Percentiles rank a stretch among this genome's conserved stretches.
phyloP scores from a whole-genome alignment of 1,140 invertebrate genomes.

The Araneus ventricosus region DNA sequence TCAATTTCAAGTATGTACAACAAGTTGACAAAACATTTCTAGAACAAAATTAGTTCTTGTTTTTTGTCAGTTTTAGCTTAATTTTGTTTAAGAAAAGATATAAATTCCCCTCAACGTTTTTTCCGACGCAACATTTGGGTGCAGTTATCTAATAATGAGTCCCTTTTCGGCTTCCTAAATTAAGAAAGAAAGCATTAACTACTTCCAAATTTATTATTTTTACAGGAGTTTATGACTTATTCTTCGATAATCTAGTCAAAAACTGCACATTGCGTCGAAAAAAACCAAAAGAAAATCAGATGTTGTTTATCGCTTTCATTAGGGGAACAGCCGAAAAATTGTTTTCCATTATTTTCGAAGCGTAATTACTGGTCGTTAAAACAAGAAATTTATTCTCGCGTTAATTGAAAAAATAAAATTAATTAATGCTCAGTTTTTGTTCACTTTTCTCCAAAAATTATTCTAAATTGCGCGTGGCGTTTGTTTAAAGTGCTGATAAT shows the following conservation, averaged over 20 bases:
- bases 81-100: not conserved
- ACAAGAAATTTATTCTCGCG: constrained; percentile 34
- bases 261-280: not conserved
- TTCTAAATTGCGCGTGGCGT: constrained; percentile 1
- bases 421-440: not conserved
- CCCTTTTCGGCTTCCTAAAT: not conserved
- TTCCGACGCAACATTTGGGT: not conserved
- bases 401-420: constrained; percentile 52
- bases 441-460: not conserved
- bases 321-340: constrained; percentile 8
- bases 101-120: not conserved
- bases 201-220: constrained; percentile 9
- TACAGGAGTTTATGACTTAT: constrained; percentile 26
- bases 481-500: not conserved
- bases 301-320: constrained; percentile 45
- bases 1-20: not conserved
- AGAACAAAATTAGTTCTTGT: not conserved
- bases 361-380: constrained; percentile 11
- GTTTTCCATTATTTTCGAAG: constrained; percentile 29
- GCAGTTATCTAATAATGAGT: not conserved
- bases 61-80: not conserved
- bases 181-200: not conserved
- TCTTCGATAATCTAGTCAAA: not conserved
- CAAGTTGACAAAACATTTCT: not conserved
- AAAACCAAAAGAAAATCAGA: constrained; percentile 27